Evolutionary conservation across 2,797 vertebrate genomes (phyloP), one percentile per base, ranked within the genome.

Genomic region (Phrynocephalus guinanensis): DNA sequence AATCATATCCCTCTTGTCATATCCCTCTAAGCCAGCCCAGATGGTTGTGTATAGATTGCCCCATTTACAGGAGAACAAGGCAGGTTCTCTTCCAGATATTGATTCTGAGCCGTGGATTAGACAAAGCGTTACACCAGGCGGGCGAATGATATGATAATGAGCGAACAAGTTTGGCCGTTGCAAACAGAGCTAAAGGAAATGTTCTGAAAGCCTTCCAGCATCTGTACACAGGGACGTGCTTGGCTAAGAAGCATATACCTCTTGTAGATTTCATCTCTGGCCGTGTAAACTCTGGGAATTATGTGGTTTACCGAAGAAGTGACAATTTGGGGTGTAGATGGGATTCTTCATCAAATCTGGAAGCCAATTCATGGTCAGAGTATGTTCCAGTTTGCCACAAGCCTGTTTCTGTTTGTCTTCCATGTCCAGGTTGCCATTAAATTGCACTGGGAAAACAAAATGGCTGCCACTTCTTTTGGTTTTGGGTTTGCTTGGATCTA

Each of bases 11-110:
- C 71, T 20, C 85, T 82, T 83, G 24, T 56, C 33, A 33, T 33
- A 33, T 33, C 33, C 33, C 33, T 33, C 38, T 89, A 76, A 79
- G 66, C 67, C 70, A 33, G 50, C 73, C 71, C 6, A 38, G 79
- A 83, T 63, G 78, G 38, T 18, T 30, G 38, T 9, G 33, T 68
- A 66, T 7, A 90, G 76, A 80, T 60, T 86, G 13, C 75, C 88
- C 52, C 33, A 6, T 70, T 87, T 81, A 85, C 77, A 75, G 52
- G 38, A 3, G 7, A 33, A 50, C 66, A 68, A 75, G 38, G 10
- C 28, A 9, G 26, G 48, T 72, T 73, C 44, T n/a, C 78, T 84
- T 75, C 78, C 56, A 85, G 77, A 24, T 85, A 44, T 84, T 44
- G 60, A 66, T 16, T 80, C 11, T 79, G 66, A 56, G 18, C 24